Base-by-base conservation (phyloP, 2,888 invertebrate species). In the Cotesia congregata region DNA sequence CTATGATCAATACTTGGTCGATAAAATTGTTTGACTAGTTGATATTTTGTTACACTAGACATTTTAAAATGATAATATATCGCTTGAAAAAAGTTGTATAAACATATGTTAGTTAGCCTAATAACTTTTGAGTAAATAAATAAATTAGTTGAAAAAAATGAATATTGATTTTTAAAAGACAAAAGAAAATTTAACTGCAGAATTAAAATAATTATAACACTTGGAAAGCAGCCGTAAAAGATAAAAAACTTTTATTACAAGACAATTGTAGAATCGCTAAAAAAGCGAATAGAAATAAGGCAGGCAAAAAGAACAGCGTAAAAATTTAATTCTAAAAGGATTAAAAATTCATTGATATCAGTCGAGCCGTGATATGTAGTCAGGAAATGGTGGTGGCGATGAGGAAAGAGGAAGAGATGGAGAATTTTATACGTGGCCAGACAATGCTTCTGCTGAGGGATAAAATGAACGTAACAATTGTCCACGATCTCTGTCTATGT, bases 401-500 rank as follows among this genome's bases (percentile, higher is more conserved):
- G 50, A 12, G 50, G 50, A 50, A 7, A 12, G 9, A 50, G 50
- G 2, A 50, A 30, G 30, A 65, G 71, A 72, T 76, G 74, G 73
- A 61, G 79, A 76, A 78, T 81, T 82, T 81, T 73, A 78, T 86
- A 84, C 88, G 82, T 91, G 90, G 39, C 94, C 94, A 77, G 93
- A 92, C 72, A 94, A 88, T 78, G 93, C 93, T 2, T 92, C 91
- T 0, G 93, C 92, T 0, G 94, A 93, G 0, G 95, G 95, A 87
- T 94, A 95, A 83, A 93, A 93, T 0, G 94, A 93, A 12, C 95
- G 90, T 7, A 94, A 90, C 86, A 92, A 91, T 69, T 92, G 92
- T 81, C 93, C 93, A 77, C 95, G 91, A 70, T 93, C 93, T 81
- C 92, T 91, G 83, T 94, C 94, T 79, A 94, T 93, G 83, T 92